Evolutionary conservation across 2,888 invertebrate genomes (phyloP).

Genomic region (Deilephila elpenor): DNA sequence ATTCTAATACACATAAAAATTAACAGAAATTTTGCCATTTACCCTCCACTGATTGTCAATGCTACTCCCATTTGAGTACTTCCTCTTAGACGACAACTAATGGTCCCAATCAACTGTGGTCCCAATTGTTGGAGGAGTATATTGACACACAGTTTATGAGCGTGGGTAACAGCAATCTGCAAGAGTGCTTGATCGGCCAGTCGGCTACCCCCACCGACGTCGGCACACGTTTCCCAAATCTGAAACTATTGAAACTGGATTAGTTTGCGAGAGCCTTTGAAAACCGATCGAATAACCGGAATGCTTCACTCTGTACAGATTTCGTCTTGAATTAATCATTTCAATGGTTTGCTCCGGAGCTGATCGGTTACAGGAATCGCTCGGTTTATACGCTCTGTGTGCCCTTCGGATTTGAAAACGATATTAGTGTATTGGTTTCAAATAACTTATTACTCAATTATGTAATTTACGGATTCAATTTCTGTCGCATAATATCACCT

Average conservation of each 20-base stretch:
- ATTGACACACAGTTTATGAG: not conserved
- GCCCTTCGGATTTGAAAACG: not conserved
- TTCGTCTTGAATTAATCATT: constrained; percentile 30
- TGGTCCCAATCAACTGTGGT: not conserved
- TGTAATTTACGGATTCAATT: too few species aligned
- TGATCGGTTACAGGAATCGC: constrained; percentile 1
- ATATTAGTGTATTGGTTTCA: not conserved
- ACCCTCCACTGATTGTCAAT: too few species aligned
- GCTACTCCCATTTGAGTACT: too few species aligned
- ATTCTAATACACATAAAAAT: too few species aligned
- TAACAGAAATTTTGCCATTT: too few species aligned
- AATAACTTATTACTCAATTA: not conserved
- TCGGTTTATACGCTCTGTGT: not conserved
- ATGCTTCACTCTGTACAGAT: constrained; percentile 42
- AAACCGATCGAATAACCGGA: constrained; percentile 45
- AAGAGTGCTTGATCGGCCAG: constrained; percentile 47
- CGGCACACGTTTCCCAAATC: constrained; percentile 57
- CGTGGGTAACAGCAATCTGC: constrained; percentile 41
- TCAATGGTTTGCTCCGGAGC: not conserved
- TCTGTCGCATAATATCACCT: too few species aligned
- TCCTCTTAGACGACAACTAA: not conserved
- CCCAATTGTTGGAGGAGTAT: not conserved
- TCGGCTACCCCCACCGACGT: constrained; percentile 54
- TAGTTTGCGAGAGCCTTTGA: constrained; percentile 56
- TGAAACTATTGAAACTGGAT: constrained; percentile 59